Evolutionary conservation across 2,797 vertebrate species (phyloP).

Genomic region (Scyliorhinus canicula): DNA sequence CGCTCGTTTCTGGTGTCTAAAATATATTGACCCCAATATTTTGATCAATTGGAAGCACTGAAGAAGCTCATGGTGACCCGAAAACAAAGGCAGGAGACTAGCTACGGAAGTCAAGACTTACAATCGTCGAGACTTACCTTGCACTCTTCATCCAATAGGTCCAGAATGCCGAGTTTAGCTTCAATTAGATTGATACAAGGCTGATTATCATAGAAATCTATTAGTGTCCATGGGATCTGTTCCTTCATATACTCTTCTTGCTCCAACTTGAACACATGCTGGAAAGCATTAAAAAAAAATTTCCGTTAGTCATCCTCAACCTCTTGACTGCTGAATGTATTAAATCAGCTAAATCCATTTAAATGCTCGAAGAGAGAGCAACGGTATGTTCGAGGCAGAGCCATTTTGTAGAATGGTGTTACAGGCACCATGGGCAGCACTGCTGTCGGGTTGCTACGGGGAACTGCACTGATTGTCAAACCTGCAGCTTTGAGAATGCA

Average conservation of each 20-base stretch:
- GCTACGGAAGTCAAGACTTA: not conserved
- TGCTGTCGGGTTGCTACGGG: not conserved
- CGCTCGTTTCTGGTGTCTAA: not conserved
- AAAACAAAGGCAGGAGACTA: not conserved
- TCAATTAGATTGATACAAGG: conserved; percentile 99
- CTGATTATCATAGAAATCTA: conserved; percentile 98
- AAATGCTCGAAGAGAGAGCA: not conserved
- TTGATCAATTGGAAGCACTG: not conserved
- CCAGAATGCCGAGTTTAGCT: conserved; percentile 90
- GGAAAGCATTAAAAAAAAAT: conserved; percentile 43
- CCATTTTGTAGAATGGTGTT: not conserved
- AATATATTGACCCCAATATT: not conserved
- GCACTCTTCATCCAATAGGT: conserved; percentile 94
- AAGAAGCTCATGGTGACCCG: not conserved
- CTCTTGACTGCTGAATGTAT: not conserved
- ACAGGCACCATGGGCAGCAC: not conserved
- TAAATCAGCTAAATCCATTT: not conserved
- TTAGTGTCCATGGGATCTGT: conserved; percentile 97
- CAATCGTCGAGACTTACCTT: conserved; percentile 59
- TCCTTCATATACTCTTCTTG: conserved; percentile 98
- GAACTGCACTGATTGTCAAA: not conserved
- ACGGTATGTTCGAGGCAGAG: not conserved
- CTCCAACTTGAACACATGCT: conserved; percentile 98
- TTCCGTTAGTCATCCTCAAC: not conserved
- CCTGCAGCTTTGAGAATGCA: too few species aligned